Evolutionary conservation across 2,888 invertebrate genomes (phyloP), one percentile per base, ranked within the genome.

Genomic region (Drosophila ezoana): DNA sequence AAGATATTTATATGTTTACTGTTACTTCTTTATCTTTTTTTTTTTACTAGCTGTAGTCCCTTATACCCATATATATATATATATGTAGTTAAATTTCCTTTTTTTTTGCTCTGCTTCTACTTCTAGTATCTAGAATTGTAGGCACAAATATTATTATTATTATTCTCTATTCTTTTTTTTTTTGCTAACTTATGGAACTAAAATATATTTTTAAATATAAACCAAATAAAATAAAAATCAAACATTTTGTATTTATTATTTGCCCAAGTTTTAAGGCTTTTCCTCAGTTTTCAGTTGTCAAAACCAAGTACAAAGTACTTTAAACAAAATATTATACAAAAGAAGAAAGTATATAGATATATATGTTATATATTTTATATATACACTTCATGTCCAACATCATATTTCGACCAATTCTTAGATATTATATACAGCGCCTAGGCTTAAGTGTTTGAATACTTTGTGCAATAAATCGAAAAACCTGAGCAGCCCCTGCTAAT

Each of bases 121-220:
- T 76, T 76, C 75, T 76, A 78, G 75, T 78, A 76, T 76, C 75
- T 76, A 76, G 75, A 76, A 73, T 64, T 54, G 57, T 73, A 61
- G 73, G 43, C 67, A 41, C 54, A 76, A 53, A 33, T n/a, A 18
- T 1, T 57, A 20, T 56, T n/a, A 59, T n/a, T 28, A 52, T 23
- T 35, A 33, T 35, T 58, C 33, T 16, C 16, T 57, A 47, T 63
- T 37, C 37, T 59, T 57, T 45, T 40, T 9, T 37, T 35, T 47
- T 47, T 60, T 44, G 54, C 20, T 71, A 20, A 13, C 1, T 47
- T 48, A 40, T 60, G 32, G 23, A 51, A 11, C 20, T 18, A 54
- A 10, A 33, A 47, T n/a, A 1, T 18, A 60, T 56, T 51, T 58
- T 62, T 48, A 47, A 56, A 20, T 47, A 38, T 16, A 40, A 13